Conservation (phyloP, 2,888 invertebrate species). For the Xylophagus ater region DNA sequence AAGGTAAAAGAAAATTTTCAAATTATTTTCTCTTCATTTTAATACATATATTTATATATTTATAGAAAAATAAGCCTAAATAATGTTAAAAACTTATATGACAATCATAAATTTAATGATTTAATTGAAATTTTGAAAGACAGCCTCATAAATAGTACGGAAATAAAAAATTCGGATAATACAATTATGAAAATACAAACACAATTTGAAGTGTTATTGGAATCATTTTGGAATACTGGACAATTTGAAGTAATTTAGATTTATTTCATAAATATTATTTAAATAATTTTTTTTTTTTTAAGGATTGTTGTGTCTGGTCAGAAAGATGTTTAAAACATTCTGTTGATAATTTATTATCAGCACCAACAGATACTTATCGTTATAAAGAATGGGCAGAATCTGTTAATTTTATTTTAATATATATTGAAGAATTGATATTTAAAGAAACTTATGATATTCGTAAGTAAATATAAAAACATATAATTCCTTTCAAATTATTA, state of each 20-base stretch:
- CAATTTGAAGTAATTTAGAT: conserved; percentile 42
- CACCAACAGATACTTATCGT: conserved; percentile 32
- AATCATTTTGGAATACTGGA: conserved; percentile 53
- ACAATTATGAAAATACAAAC: conserved; percentile 22
- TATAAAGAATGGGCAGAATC: conserved; percentile 41
- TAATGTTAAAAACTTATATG: conserved; percentile 55
- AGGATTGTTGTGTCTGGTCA: conserved; percentile 63
- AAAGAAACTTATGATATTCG: conserved; percentile 44
- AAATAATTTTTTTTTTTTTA: conserved; percentile 18
- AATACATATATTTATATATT: too few species aligned
- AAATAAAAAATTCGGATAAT: conserved; percentile 23
- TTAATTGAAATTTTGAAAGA: conserved; percentile 55
- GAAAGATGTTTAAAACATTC: conserved; percentile 66
- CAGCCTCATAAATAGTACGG: conserved; percentile 26
- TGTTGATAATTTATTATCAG: conserved; percentile 48
- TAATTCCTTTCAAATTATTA: conserved; percentile 7
- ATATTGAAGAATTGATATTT: conserved; percentile 43
- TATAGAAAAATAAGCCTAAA: conserved; percentile 47
- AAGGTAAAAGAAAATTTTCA: conserved; percentile 31
- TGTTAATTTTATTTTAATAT: conserved; percentile 36
- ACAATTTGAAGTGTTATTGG: conserved; percentile 44
- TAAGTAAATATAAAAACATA: conserved; percentile 26
- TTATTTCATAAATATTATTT: conserved; percentile 41
- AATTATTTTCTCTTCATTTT: conserved; percentile 21
- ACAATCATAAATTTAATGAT: conserved; percentile 51